Conservation (phyloP, 2,797 vertebrate genomes). For the Neosalanx taihuensis region DNA sequence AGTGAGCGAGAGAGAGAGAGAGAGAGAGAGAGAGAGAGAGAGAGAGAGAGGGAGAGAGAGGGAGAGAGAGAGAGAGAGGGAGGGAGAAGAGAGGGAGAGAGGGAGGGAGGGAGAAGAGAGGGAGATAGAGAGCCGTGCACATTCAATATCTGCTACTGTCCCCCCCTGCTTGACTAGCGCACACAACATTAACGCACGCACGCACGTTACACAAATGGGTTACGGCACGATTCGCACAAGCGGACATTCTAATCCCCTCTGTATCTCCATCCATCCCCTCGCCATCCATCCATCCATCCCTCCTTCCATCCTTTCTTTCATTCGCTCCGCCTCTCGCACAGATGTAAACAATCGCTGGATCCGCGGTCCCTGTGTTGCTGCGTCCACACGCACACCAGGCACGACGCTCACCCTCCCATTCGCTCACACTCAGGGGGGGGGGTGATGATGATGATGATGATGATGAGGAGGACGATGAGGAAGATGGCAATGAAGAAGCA, state of each 20-base stretch:
- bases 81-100: background rate
- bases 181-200: constrained; percentile 13
- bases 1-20: constrained; percentile 6
- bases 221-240: constrained; percentile 1
- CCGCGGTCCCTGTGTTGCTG: background rate
- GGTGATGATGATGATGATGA: no score
- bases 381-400: background rate
- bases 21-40: background rate
- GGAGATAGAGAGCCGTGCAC: background rate
- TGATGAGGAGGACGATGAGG: no score
- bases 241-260: constrained; percentile 30
- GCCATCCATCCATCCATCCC: background rate
- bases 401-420: constrained; percentile 8
- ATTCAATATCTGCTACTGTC: constrained; percentile 12
- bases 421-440: background rate
- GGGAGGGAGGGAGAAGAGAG: background rate
- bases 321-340: background rate
- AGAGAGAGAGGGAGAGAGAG: background rate
- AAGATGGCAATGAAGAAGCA: constrained; percentile 9
- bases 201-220: background rate
- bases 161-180: constrained; percentile 17
- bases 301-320: background rate
- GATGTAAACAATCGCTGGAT: constrained; percentile 17
- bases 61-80: background rate
- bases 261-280: background rate